Conservation (phyloP, 2,888 invertebrate genomes). For the Aethes cnicana region DNA sequence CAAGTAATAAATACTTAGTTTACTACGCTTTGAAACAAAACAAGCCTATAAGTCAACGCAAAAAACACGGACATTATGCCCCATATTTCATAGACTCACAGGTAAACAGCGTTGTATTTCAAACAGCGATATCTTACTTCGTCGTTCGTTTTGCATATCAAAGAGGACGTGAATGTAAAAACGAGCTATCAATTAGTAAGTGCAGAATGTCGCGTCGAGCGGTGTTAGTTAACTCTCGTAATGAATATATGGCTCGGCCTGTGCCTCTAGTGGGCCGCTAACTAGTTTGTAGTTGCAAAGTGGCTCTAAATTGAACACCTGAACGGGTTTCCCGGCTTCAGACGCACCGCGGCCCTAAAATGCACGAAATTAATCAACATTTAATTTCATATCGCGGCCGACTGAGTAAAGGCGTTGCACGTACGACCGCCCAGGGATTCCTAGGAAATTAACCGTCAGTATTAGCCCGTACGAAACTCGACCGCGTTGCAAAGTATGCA, state of each 20-base stretch:
- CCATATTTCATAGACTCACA: slow-evolving; percentile 19
- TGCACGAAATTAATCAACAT: slow-evolving; percentile 75
- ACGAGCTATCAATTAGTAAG: slow-evolving; percentile 35
- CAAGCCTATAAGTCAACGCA: no score
- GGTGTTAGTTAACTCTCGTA: slow-evolving; percentile 48
- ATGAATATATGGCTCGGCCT: slow-evolving; percentile 51
- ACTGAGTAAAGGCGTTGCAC: slow-evolving; percentile 52
- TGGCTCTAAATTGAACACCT: slow-evolving; percentile 67
- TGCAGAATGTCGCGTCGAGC: slow-evolving; percentile 45
- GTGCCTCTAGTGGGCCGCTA: slow-evolving; percentile 50
- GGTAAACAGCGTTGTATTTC: no score
- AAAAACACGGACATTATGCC: no score
- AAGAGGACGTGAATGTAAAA: slow-evolving; percentile 4
- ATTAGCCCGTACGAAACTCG: slow-evolving; percentile 60
- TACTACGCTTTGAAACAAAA: no score
- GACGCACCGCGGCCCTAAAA: slow-evolving; percentile 55
- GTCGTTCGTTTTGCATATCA: not conserved
- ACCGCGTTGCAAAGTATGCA: slow-evolving; percentile 71
- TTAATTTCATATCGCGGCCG: slow-evolving; percentile 68
- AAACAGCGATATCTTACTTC: no score
- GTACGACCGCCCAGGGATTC: slow-evolving; percentile 66
- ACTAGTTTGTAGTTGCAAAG: slow-evolving; percentile 71
- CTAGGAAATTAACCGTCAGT: slow-evolving; percentile 65
- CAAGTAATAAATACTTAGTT: no score
- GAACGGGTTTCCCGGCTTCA: slow-evolving; percentile 51